phyloP scores from a whole-genome alignment of 2,797 vertebrate species.

The Serranus cabrilla region DNA sequence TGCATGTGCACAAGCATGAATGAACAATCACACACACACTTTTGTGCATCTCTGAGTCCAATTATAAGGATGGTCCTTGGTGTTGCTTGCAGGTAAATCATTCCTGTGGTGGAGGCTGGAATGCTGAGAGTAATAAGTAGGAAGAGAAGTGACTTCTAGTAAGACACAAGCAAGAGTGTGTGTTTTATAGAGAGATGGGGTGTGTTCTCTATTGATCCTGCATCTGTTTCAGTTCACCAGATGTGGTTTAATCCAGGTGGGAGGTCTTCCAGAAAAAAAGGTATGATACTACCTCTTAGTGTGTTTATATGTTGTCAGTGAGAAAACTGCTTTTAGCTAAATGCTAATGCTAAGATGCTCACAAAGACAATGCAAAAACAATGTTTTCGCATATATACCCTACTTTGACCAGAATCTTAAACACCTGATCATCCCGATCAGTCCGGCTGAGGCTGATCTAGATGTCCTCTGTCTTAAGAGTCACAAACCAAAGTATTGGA shows the following conservation, averaged over 20 bases:
- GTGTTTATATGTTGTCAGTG: background rate
- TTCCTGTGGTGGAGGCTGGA: constrained; percentile 70
- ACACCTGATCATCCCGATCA: too few species aligned
- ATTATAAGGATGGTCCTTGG: constrained; percentile 48
- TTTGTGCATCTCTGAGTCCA: constrained; percentile 1
- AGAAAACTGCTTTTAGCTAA: background rate
- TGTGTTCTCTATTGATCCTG: constrained; percentile 33
- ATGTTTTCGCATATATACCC: background rate
- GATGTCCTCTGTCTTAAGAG: background rate
- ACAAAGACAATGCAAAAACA: too few species aligned
- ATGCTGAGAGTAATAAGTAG: constrained; percentile 45
- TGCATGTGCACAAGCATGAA: constrained; percentile 12
- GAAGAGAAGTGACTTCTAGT: constrained; percentile 15
- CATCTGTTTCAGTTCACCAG: constrained; percentile 21
- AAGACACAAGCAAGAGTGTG: background rate
- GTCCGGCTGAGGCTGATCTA: background rate
- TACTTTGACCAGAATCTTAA: background rate
- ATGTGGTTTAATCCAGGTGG: constrained; percentile 39
- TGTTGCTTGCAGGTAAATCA: constrained; percentile 66
- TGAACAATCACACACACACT: constrained; percentile 34
- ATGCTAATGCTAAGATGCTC: background rate
- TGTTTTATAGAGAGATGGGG: background rate
- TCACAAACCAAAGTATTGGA: background rate
- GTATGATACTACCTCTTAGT: background rate
- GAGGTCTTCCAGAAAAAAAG: constrained; percentile 19